Base-by-base conservation (phyloP, 2,888 invertebrate species). In the Epistrophe eligans region DNA sequence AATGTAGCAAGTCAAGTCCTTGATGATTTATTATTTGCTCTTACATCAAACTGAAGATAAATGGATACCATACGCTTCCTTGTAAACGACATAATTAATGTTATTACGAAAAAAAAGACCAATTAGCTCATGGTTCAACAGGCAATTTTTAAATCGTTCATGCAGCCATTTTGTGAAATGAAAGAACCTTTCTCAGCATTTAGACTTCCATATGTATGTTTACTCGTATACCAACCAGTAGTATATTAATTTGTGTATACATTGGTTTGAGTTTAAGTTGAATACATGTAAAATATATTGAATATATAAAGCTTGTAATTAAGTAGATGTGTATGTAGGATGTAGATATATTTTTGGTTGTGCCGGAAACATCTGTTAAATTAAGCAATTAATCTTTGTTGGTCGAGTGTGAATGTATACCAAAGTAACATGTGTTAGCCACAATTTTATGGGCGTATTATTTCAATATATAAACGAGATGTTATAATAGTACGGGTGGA, bases 91-190 rank as follows among this genome's bases (percentile, higher is more conserved):
- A 57, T 50, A 45, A 77, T 76, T 52, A 77, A 73, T 77, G 76
- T 84, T 80, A 84, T 84, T 84, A 72, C 60, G 38, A 60, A 35
- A 35, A 77, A n/a, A 55, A 15, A 55, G 66, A 84, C 76, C 76
- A 77, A 76, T 80, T 84, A 77, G 67, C 76, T 77, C 77, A 72
- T 80, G 72, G 84, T 58, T 79, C 74, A 84, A 71, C 79, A 76
- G 79, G 52, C 74, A 77, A 60, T 58, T 77, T 84, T 80, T 84
- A 77, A 84, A 84, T 80, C 84, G 79, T 76, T 52, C 48, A 45
- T 64, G 40, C 66, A 55, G 19, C 32, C 48, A 52, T 52, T 67
- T 52, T 67, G 24, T 52, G 13, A 1, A 52, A 32, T 67, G 67
- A 24, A 35, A 15, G 52, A 52, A 55, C 8, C 40, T 70, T 19